Evolutionary conservation across 2,888 invertebrate genomes (phyloP).

Genomic region (Agonum fuliginosum): DNA sequence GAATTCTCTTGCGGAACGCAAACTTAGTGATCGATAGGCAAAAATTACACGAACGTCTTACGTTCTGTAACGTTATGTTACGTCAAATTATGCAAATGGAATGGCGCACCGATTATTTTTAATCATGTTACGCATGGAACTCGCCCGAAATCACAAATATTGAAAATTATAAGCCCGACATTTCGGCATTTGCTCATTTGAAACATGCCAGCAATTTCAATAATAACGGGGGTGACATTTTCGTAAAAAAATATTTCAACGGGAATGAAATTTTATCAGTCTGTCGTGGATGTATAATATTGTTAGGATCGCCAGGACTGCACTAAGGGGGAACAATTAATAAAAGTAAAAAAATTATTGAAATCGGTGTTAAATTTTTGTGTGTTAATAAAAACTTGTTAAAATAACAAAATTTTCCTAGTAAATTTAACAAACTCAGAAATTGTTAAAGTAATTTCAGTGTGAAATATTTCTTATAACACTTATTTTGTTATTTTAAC

Average conservation of each 20-base stretch:
- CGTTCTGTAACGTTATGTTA: conserved; percentile 1
- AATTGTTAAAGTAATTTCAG: no score
- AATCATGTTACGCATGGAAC: conserved; percentile 49
- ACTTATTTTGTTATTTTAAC: no score
- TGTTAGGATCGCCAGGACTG: conserved; percentile 19
- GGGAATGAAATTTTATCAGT: conserved; percentile 35
- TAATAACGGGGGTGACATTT: conserved; percentile 48
- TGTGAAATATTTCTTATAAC: no score
- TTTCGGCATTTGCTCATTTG: conserved; percentile 32
- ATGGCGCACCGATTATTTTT: conserved; percentile 50
- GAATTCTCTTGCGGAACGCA: conserved; percentile 16
- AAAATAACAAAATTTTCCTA: no score
- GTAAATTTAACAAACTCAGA: no score
- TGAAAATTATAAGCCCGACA: conserved; percentile 47
- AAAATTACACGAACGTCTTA: conserved; percentile 19
- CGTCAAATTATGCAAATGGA: conserved; percentile 53
- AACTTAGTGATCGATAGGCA: conserved; percentile 15
- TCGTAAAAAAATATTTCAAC: conserved; percentile 30
- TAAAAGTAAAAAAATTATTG: no score
- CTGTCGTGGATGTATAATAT: conserved; percentile 26
- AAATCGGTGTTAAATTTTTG: no score
- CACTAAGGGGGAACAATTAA: conserved; percentile 21
- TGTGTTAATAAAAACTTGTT: no score
- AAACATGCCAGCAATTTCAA: conserved; percentile 55
- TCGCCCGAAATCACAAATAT: conserved; percentile 43